Conservation (phyloP, 2,797 vertebrate genomes). For the Urophycis tenuis region DNA sequence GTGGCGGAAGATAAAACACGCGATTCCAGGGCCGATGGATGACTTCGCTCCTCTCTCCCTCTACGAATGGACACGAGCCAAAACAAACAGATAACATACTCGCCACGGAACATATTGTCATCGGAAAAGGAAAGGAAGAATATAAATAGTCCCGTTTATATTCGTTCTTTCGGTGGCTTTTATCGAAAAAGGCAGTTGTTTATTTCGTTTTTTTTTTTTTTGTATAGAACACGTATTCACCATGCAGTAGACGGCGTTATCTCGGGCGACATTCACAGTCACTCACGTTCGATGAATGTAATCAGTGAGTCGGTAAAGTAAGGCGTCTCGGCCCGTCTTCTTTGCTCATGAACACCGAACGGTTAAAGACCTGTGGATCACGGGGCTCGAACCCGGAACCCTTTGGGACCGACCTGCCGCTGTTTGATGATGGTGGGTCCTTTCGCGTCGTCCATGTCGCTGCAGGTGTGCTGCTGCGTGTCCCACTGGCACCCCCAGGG, state of each 20-base stretch:
- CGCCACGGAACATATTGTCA: neutral
- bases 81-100: neutral
- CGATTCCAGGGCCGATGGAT: slow-evolving; percentile 39
- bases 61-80: neutral
- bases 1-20: slow-evolving; percentile 52
- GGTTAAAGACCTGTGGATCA: neutral
- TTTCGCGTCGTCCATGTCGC: slow-evolving; percentile 63
- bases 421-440: slow-evolving; percentile 73
- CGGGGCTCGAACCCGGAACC: neutral
- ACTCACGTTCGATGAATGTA: no score
- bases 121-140: neutral
- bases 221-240: neutral
- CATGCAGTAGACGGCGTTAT: neutral
- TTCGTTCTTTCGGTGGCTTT: neutral
- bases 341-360: neutral
- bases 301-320: no score
- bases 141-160: neutral
- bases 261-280: neutral
- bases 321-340: no score
- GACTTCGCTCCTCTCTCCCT: neutral
- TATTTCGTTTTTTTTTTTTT: no score
- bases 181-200: no score
- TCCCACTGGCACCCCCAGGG: slow-evolving; percentile 93
- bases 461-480: slow-evolving; percentile 70
- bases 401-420: slow-evolving; percentile 71